Percentiles rank a stretch among this genome's conserved stretches.
Evolutionary conservation across 2,888 invertebrate genomes (phyloP).

Genomic region (Cinara cedri): DNA sequence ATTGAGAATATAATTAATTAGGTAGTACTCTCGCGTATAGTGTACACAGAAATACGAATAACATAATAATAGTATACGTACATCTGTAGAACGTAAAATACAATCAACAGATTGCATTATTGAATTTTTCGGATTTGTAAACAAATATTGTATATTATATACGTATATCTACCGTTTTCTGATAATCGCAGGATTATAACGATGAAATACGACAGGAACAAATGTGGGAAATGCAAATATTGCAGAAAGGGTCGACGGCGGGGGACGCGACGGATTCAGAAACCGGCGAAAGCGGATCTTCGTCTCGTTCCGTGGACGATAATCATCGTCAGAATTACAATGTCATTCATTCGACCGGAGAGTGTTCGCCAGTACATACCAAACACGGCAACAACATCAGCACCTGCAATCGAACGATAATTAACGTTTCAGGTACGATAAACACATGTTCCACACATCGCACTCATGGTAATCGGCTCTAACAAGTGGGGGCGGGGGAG

Average conservation of each 20-base stretch:
- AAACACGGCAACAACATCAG: conserved; percentile 27
- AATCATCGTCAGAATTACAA: conserved; percentile 61
- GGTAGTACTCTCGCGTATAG: conserved; percentile 12
- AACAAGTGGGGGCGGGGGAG: too few species aligned
- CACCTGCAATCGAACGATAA: conserved; percentile 36
- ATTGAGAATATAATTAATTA: conserved; percentile 24
- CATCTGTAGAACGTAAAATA: too few species aligned
- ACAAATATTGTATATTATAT: neutral
- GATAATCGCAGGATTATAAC: conserved; percentile 77
- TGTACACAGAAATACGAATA: neutral
- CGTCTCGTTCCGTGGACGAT: conserved; percentile 58
- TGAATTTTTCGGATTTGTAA: conserved; percentile 28
- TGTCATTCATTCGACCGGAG: conserved; percentile 61
- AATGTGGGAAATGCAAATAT: conserved; percentile 88
- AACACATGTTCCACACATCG: too few species aligned
- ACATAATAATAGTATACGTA: too few species aligned
- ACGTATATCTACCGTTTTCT: neutral
- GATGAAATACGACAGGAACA: conserved; percentile 90
- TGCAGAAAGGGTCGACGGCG: conserved; percentile 63
- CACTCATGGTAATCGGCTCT: too few species aligned
- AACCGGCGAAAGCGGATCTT: conserved; percentile 51
- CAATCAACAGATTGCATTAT: conserved; percentile 9
- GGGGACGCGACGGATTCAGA: conserved; percentile 59
- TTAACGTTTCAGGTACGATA: conserved; percentile 46
- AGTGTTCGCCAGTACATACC: conserved; percentile 58